Percentiles rank a stretch among this genome's conserved stretches.
Evolutionary conservation across 1,140 invertebrate species (phyloP).

Genomic region (Polypedilum vanderplanki): DNA sequence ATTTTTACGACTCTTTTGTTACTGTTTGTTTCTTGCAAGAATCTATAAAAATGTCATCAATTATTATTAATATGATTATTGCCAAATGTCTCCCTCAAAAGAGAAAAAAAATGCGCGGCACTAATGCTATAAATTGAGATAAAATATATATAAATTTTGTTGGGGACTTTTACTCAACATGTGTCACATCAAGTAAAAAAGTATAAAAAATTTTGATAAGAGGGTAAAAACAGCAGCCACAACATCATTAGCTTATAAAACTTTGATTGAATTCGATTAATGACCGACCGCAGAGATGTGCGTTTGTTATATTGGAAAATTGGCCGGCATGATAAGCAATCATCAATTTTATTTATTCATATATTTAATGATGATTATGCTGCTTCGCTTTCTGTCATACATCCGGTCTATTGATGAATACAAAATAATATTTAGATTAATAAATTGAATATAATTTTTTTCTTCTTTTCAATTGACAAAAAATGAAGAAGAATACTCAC

Average conservation of each 20-base stretch:
- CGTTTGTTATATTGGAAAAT: slow-evolving; percentile 5
- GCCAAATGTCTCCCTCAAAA: slow-evolving; percentile 16
- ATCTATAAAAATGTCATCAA: slow-evolving; percentile 28
- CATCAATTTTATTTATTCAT: not conserved
- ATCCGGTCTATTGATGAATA: slow-evolving; percentile 22
- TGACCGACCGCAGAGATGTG: not conserved
- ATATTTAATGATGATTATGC: too few species aligned
- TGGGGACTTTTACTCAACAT: not conserved
- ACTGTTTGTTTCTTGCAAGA: not conserved
- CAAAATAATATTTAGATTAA: slow-evolving; percentile 21
- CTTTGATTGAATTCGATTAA: slow-evolving; percentile 28
- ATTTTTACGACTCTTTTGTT: slow-evolving; percentile 4
- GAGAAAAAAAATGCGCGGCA: not conserved
- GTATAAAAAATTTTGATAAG: not conserved
- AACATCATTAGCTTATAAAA: not conserved
- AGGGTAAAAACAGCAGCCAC: too few species aligned
- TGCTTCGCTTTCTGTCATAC: not conserved
- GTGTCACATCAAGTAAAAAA: not conserved
- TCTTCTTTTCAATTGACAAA: not conserved
- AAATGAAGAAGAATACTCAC: not conserved
- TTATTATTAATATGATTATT: slow-evolving; percentile 29
- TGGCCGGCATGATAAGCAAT: slow-evolving; percentile 10
- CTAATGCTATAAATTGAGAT: slow-evolving; percentile 4
- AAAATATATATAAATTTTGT: not conserved
- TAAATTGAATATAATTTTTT: slow-evolving; percentile 27